Percentiles rank a stretch among this genome's conserved stretches.
Conservation (phyloP, 2,797 vertebrate species). For the Lagocephalus sceleratus region DNA sequence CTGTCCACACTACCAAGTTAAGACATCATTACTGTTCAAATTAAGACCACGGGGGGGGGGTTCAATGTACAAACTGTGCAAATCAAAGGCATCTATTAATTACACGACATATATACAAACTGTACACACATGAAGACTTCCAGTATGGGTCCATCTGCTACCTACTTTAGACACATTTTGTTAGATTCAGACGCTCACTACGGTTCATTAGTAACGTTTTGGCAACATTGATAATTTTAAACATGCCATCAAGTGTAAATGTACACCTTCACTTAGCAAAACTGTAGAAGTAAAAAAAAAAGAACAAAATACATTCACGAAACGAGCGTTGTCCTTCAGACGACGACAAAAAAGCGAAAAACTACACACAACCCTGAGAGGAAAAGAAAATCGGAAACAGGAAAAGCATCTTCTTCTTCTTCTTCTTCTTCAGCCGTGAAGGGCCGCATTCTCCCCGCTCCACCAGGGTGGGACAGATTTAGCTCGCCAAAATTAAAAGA, state of each 20-base stretch:
- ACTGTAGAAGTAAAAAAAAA: constrained; percentile 5
- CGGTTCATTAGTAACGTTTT: constrained; percentile 39
- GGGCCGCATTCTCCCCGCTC: constrained; percentile 46
- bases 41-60: constrained; percentile 22
- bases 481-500: constrained; percentile 65
- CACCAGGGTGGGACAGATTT: constrained; percentile 67
- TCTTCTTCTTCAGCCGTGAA: constrained; percentile 52
- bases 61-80: constrained; percentile 70
- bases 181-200: constrained; percentile 24
- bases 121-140: constrained; percentile 53
- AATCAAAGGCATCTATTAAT: constrained; percentile 66
- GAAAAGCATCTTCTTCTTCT: constrained; percentile 27
- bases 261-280: constrained; percentile 28
- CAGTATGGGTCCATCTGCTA: constrained; percentile 31
- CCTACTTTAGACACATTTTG: constrained; percentile 32
- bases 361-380: constrained; percentile 67
- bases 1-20: constrained; percentile 61
- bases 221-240: constrained; percentile 37
- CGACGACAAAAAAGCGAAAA: constrained; percentile 31
- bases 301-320: constrained; percentile 59
- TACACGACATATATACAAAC: constrained; percentile 58
- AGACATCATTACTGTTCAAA: constrained; percentile 33
- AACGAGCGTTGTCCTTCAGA: constrained; percentile 24
- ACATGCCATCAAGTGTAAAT: constrained; percentile 9
- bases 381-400: constrained; percentile 24